These are phyloP conservation scores for Orthosia incerta DNA, from an alignment of 2,888 invertebrate genomes.

Conservation along the genomic window DNA sequence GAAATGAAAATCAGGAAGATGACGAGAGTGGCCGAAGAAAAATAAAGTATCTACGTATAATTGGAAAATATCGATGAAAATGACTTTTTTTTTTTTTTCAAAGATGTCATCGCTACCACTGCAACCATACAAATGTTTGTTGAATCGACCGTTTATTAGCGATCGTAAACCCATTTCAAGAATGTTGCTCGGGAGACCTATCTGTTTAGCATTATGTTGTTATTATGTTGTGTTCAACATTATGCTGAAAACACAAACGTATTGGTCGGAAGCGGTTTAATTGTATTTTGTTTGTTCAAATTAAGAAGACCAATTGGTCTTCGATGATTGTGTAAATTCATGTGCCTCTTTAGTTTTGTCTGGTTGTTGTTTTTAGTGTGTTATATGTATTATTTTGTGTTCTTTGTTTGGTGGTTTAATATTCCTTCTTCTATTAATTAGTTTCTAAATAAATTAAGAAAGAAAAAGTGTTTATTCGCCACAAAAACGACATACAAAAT, in stretches of 20 bases:
- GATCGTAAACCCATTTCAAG: constrained; percentile 77
- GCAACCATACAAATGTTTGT: constrained; percentile 22
- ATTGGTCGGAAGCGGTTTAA: constrained; percentile 12
- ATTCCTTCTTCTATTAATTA: neutral
- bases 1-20: too few relatives aligned
- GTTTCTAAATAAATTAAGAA: too few relatives aligned
- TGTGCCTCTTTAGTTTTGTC: neutral
- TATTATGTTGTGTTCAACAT: constrained; percentile 42
- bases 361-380: neutral
- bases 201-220: constrained; percentile 49
- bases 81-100: neutral
- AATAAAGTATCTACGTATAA: neutral
- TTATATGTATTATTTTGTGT: neutral
- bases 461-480: too few relatives aligned
- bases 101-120: constrained; percentile 23
- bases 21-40: neutral
- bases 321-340: neutral
- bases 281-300: neutral
- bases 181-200: constrained; percentile 68
- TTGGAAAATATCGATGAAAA: neutral
- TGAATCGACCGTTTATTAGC: constrained; percentile 67
- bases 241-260: constrained; percentile 7
- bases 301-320: neutral
- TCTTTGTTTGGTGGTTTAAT: neutral
- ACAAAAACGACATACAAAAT: too few relatives aligned